Base-by-base conservation (phyloP, 2,113 vertebrate species). In the Gallinago media region DNA sequence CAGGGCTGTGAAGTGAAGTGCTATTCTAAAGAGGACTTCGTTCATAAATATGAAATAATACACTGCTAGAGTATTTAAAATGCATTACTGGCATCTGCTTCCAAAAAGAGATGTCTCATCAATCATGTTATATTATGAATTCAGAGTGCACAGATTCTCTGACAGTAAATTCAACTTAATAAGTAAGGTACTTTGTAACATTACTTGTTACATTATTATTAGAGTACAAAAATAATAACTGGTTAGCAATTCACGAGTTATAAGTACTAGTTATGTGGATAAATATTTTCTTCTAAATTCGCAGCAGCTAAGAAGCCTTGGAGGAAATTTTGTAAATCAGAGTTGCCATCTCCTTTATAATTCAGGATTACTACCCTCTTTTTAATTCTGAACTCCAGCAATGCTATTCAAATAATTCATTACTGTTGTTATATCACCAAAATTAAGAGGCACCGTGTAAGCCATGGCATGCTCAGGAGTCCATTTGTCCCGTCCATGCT, bases 71-170 rank as follows among this genome's bases (percentile, higher is more conserved):
- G 56, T 84, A 93, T 91, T 95, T 96, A 89, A 96, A 97, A 96
- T 84, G 63, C 59, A 72, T 91, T 92, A 84, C 76, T 95, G 96
- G 93, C 84, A 96, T 89, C 86, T 89, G 90, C 84, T 96, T 97
- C 86, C 66, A 94, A 95, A 89, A 97, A 76, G 79, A 95, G 92
- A 94, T 87, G 94, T 96, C 95, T 95, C 94, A 96, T 96, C 95
- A 96, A 94, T 96, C 95, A 97, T 67, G 62, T 82, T 96, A 58
- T 50, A 92, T 96, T 96, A 94, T 79, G 79, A 95, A 97, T 97
- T 96, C 92, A 96, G 85, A 94, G 78, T 27, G 58, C n/a, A 8
- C 65, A 91, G 77, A 88, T 92, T 96, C 82, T 94, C 10, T 94
- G 85, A 95, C 92, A 96, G 90, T 75, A 93, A 95, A 94, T 92